These are phyloP conservation scores for Daubentonia madagascariensis DNA, from an alignment of 2,113 vertebrate genomes.

Conservation along the genomic window DNA sequence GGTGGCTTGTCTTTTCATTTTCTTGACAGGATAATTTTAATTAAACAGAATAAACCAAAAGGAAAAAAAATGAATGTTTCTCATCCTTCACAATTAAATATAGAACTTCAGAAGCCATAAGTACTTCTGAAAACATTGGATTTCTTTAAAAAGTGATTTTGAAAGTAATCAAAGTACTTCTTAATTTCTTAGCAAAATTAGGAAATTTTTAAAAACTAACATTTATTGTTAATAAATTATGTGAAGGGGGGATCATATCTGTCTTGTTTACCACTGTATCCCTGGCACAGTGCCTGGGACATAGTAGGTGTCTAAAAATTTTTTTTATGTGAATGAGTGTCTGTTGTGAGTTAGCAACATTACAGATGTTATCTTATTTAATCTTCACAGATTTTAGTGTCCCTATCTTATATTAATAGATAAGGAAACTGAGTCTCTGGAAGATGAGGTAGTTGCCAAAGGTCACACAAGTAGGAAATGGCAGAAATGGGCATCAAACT, in stretches of 20 bases:
- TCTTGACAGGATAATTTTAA: background rate
- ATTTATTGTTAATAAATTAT: background rate
- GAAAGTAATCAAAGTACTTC: background rate
- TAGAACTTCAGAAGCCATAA: background rate
- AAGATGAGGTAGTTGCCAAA: background rate
- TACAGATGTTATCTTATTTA: background rate
- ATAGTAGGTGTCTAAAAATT: background rate
- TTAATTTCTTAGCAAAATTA: background rate
- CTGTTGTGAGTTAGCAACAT: background rate
- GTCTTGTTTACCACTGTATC: background rate
- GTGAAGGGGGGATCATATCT: background rate
- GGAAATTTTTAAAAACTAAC: background rate
- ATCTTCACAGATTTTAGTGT: background rate
- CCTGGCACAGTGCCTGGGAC: background rate
- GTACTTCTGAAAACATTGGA: background rate
- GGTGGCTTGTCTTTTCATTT: background rate
- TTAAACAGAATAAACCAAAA: background rate
- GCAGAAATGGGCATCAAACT: background rate
- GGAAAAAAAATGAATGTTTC: background rate
- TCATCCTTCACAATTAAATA: background rate
- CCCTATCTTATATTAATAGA: background rate
- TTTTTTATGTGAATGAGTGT: background rate
- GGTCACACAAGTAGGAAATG: background rate
- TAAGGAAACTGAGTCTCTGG: background rate
- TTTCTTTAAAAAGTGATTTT: background rate